phyloP scores from a whole-genome alignment of 2,797 vertebrate species.

The Anguilla obscura region DNA sequence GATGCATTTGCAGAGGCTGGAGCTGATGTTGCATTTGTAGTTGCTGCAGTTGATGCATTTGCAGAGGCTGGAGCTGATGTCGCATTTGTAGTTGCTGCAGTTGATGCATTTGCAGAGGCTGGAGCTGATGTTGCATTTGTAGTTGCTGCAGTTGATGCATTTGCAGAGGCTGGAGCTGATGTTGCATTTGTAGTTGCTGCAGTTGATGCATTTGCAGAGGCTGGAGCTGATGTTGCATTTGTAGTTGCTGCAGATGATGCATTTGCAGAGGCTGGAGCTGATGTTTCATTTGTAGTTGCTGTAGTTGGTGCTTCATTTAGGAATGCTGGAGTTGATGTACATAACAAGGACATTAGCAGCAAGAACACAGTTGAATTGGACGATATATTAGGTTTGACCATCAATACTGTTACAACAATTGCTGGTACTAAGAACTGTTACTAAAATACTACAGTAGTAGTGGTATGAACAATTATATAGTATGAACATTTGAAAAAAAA shows the following conservation, averaged over 20 bases:
- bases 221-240: background rate
- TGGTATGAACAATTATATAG: too few relatives aligned
- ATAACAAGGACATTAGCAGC: background rate
- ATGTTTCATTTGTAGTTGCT: background rate
- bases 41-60: too few relatives aligned
- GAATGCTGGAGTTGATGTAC: background rate
- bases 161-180: too few relatives aligned
- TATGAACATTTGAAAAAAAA: background rate
- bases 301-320: too few relatives aligned
- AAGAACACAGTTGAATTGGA: background rate
- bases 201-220: background rate
- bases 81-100: too few relatives aligned
- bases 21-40: too few relatives aligned
- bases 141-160: background rate
- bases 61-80: too few relatives aligned
- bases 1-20: too few relatives aligned
- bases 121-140: background rate
- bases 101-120: too few relatives aligned
- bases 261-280: background rate
- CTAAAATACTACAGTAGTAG: background rate
- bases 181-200: background rate
- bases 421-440: background rate
- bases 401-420: background rate
- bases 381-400: background rate
- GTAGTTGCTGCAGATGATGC: background rate